A percentile compares a stretch with the other conserved stretches of the same genome.
These are phyloP conservation scores for Centropus bengalensis DNA, from an alignment of 2,113 vertebrate species.

Conservation along the genomic window DNA sequence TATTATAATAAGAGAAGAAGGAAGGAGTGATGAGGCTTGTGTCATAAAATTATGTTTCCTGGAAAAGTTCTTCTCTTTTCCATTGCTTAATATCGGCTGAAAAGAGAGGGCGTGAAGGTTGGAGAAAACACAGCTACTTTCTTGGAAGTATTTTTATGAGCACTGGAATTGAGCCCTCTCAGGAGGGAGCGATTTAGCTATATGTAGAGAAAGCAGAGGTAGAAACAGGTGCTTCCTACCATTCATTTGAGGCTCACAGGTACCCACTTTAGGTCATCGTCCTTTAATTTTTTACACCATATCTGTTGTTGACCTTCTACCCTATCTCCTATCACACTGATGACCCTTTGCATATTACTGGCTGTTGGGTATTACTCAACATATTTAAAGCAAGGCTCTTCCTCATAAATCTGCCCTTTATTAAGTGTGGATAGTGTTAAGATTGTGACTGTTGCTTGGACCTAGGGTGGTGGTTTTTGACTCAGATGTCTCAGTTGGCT, in stretches of 20 bases:
- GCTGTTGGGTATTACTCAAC: not conserved
- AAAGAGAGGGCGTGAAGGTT: not conserved
- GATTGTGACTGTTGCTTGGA: not conserved
- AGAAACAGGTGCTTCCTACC: not conserved
- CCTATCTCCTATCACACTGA: not conserved
- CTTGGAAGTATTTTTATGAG: not conserved
- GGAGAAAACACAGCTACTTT: not conserved
- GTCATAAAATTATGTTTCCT: not conserved
- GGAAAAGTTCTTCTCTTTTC: slow-evolving; percentile 17
- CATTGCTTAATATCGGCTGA: not conserved
- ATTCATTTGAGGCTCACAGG: not conserved
- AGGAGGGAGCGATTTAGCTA: not conserved
- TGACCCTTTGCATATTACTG: not conserved
- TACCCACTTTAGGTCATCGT: not conserved
- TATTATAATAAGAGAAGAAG: not conserved
- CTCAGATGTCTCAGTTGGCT: not conserved
- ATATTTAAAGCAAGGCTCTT: not conserved
- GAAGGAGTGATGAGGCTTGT: not conserved
- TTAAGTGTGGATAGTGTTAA: not conserved
- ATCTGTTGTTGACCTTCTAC: too few relatives aligned
- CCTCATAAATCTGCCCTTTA: not conserved
- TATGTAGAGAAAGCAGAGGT: not conserved
- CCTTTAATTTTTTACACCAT: not conserved
- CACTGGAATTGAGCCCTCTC: not conserved
- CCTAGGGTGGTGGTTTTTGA: rapidly evolving